Conservation (phyloP, 1,140 invertebrate genomes). For the Musca domestica region DNA sequence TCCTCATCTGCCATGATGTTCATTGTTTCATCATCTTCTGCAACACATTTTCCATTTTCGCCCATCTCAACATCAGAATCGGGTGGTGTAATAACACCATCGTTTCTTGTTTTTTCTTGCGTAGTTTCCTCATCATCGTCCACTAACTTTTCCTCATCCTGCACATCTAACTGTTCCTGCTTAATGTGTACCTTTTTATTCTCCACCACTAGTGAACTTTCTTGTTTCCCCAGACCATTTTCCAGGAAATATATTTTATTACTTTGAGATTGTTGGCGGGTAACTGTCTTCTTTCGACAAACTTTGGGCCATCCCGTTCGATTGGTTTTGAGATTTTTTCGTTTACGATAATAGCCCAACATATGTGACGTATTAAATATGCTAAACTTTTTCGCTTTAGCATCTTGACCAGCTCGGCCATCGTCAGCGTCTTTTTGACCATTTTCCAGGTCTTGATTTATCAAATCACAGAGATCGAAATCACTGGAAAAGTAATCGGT, state of each 20-base stretch:
- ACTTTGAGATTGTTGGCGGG: constrained; percentile 25
- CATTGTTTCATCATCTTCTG: constrained; percentile 10
- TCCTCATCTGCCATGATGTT: neutral
- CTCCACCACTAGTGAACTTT: constrained; percentile 33
- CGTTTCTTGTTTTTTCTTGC: constrained; percentile 26
- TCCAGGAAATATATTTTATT: constrained; percentile 36
- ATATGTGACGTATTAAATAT: constrained; percentile 29
- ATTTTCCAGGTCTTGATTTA: neutral
- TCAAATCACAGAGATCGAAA: constrained; percentile 44
- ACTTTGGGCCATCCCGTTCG: constrained; percentile 66
- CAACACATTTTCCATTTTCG: neutral
- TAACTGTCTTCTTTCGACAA: constrained; percentile 41
- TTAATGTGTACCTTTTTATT: constrained; percentile 8
- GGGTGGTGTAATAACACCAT: constrained; percentile 42
- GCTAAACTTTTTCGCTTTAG: constrained; percentile 25
- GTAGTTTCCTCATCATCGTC: constrained; percentile 22
- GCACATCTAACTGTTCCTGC: neutral
- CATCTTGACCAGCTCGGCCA: neutral
- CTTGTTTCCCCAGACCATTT: constrained; percentile 28
- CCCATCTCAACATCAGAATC: constrained; percentile 27
- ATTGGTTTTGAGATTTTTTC: constrained; percentile 54
- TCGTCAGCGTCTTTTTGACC: neutral
- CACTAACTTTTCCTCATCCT: constrained; percentile 17
- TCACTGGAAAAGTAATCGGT: constrained; percentile 49
- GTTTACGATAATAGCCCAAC: constrained; percentile 39